Evolutionary conservation across 2,113 vertebrate genomes (phyloP).

Genomic region (Ophthalmolycus amberensis): DNA sequence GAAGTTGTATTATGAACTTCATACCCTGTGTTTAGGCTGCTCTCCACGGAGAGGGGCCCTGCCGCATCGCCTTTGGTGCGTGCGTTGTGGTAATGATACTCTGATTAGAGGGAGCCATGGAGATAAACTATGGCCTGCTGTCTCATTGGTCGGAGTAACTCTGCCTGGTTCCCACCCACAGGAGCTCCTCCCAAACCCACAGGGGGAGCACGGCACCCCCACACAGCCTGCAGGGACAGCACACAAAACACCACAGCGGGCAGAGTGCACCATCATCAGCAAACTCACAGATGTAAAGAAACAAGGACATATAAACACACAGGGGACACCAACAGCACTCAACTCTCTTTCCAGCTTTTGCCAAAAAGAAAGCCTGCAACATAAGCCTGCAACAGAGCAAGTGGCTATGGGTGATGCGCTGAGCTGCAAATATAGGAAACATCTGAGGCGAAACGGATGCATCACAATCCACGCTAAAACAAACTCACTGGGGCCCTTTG

Average conservation of each 20-base stretch:
- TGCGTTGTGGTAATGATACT: conserved; percentile 42
- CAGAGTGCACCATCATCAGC: conserved; percentile 23
- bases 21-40: conserved; percentile 26
- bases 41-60: conserved; percentile 32
- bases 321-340: conserved; percentile 19
- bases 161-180: conserved; percentile 55
- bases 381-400: conserved; percentile 41
- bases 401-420: conserved; percentile 47
- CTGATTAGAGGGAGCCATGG: conserved; percentile 70
- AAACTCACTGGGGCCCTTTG: conserved; percentile 13
- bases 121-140: conserved; percentile 49
- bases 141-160: conserved; percentile 66
- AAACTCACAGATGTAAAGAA: conserved; percentile 30
- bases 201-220: conserved; percentile 41
- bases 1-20: conserved; percentile 20
- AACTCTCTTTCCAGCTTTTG: conserved; percentile 34
- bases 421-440: conserved; percentile 56
- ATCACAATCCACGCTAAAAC: conserved; percentile 28
- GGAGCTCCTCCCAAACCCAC: conserved; percentile 67
- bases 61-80: conserved; percentile 38
- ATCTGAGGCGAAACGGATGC: conserved; percentile 44
- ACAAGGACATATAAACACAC: conserved; percentile 17
- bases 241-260: conserved; percentile 38
- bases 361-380: conserved; percentile 26
- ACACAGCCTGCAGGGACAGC: conserved; percentile 29